Conservation (phyloP, 2,113 vertebrate genomes). For the Paralichthys olivaceus region DNA sequence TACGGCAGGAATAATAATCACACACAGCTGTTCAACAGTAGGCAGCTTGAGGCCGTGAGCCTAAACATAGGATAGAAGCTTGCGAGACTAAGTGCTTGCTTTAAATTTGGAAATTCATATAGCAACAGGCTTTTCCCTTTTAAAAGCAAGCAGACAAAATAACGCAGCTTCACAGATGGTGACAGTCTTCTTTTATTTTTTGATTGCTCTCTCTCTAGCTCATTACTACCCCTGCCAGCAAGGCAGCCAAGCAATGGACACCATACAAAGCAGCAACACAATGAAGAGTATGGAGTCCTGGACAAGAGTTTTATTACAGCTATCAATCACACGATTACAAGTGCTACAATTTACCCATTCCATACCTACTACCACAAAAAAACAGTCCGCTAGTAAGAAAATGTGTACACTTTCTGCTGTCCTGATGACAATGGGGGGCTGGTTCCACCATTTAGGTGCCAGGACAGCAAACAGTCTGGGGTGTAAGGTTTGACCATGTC, state of each 20-base stretch:
- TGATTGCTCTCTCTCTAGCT: neutral
- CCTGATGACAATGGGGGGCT: no score
- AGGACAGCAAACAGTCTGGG: no score
- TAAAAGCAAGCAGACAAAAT: neutral
- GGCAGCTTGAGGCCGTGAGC: no score
- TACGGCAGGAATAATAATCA: no score
- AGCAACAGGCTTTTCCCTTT: no score
- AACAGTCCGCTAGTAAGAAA: neutral
- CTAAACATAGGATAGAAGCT: no score
- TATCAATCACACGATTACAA: conserved; percentile 6
- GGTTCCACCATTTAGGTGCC: no score
- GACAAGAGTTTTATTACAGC: conserved; percentile 2
- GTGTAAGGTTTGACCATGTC: no score
- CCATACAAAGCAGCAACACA: neutral
- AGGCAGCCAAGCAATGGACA: neutral
- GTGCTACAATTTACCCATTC: neutral
- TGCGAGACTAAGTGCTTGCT: no score
- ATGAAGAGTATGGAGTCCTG: neutral
- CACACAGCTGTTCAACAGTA: no score
- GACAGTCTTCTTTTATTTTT: neutral
- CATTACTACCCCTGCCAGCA: neutral
- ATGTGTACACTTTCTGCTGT: no score
- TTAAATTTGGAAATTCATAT: neutral
- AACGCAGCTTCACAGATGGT: neutral
- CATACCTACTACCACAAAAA: neutral